Evolutionary conservation across 2,888 invertebrate species (phyloP), one percentile per base, ranked within the genome.

Genomic region (Pediacus dermestoides): DNA sequence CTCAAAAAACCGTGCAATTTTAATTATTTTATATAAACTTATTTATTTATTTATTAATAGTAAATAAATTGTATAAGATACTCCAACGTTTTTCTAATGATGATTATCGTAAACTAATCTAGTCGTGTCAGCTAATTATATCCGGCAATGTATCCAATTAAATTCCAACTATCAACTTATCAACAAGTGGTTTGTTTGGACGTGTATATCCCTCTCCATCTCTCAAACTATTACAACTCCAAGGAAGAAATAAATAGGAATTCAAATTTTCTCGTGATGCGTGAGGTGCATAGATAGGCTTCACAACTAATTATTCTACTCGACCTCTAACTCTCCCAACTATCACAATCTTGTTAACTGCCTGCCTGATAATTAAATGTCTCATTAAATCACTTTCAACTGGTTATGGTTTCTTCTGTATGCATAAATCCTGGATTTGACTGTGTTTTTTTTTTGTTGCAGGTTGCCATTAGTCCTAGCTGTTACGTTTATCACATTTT

Each of bases 391-490:
- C 39, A 34, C 21, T n/a, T 28, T 15, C 26, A 32, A 30, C 27
- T 40, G 34, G 21, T 7, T 18, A 7, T 6, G 21, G n/a, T 7
- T 18, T 21, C 14, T 8, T 31, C 32, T 26, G 25, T 21, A 40
- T 21, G 23, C 14, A 16, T 32, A 35, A 33, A 28, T 38, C 26
- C 31, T 44, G n/a, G 22, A 23, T 34, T 42, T 40, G 33, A 46
- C 35, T 36, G 38, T 34, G 45, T 42, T 53, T 56, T 44, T 53
- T 58, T 62, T 64, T 62, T 61, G 53, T 80, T 78, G 25, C 75
- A 81, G 81, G 73, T 76, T 75, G 68, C 73, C 77, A 68, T 73
- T 76, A 68, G 72, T 80, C 63, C 64, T 80, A 63, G 64, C 74
- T 58, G 72, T 78, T 63, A 68, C 80, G 55, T 66, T 76, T 55